Conservation (phyloP, 2,888 invertebrate species). For the Ennomos fuscantarius region DNA sequence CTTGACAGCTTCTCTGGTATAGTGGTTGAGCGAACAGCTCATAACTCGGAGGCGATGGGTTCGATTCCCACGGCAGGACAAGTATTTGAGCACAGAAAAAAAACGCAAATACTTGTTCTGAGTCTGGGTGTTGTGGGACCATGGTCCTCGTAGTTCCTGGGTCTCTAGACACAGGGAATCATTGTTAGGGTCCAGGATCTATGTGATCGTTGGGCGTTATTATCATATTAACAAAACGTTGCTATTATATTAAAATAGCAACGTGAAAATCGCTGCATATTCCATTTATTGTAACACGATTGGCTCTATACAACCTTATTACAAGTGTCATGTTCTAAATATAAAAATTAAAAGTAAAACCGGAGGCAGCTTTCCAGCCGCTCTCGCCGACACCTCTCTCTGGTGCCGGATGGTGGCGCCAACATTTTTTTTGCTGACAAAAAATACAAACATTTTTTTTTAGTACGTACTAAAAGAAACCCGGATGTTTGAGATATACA, state of each 20-base stretch:
- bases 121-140: no score
- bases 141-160: no score
- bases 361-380: slow-evolving; percentile 68
- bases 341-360: slow-evolving; percentile 75
- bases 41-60: no score
- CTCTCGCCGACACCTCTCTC: slow-evolving; percentile 71
- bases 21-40: no score
- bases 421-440: slow-evolving; percentile 49
- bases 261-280: slow-evolving; percentile 50
- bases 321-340: slow-evolving; percentile 52
- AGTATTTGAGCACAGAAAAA: no score
- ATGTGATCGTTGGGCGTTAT: no score
- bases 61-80: no score
- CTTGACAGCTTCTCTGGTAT: not conserved
- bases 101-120: no score
- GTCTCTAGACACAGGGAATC: no score
- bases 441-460: slow-evolving; percentile 5
- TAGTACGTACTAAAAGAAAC: slow-evolving; percentile 1
- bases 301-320: slow-evolving; percentile 10
- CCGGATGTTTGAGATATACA: not conserved
- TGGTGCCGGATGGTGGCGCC: slow-evolving; percentile 53
- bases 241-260: not conserved
- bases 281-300: slow-evolving; percentile 26
- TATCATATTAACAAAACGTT: no score
- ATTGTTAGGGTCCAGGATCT: no score